Conservation (phyloP, 2,888 invertebrate genomes). For the Platynereis dumerilii region DNA sequence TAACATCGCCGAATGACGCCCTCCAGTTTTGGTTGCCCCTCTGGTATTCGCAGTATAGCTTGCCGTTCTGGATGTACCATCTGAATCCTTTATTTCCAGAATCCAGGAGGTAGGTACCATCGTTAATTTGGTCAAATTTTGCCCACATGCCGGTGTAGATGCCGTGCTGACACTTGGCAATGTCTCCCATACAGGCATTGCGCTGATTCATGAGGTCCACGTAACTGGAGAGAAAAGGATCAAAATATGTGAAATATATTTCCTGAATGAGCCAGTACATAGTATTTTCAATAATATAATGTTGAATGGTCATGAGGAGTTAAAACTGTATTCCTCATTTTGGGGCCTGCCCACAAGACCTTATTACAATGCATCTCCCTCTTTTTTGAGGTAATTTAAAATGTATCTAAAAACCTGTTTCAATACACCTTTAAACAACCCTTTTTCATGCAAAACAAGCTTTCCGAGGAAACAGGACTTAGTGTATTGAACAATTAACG, state of each 20-base stretch:
- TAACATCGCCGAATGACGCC: constrained; percentile 34
- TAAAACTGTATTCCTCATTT: no score
- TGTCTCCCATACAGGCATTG: constrained; percentile 52
- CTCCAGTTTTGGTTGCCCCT: constrained; percentile 41
- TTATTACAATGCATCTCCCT: no score
- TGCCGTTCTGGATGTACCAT: constrained; percentile 42
- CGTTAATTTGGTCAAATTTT: constrained; percentile 42
- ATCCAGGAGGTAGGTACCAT: constrained; percentile 43
- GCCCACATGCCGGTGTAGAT: constrained; percentile 54
- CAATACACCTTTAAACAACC: no score
- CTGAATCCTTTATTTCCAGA: constrained; percentile 47
- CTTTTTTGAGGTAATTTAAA: no score
- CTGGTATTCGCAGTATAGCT: constrained; percentile 43
- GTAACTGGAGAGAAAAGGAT: not conserved
- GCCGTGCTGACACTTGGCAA: constrained; percentile 50
- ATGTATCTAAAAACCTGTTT: no score
- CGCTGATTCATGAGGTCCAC: constrained; percentile 47
- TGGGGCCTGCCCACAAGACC: no score
- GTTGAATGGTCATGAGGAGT: no score
- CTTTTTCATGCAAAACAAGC: no score
- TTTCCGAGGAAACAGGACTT: no score
- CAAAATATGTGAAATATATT: not conserved
- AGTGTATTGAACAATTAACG: no score
- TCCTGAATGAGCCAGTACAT: no score
- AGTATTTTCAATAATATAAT: no score